A percentile compares a stretch with the other conserved stretches of the same genome.
These are phyloP conservation scores for Chironomus tentans DNA, from an alignment of 2,888 invertebrate genomes.

Conservation along the genomic window DNA sequence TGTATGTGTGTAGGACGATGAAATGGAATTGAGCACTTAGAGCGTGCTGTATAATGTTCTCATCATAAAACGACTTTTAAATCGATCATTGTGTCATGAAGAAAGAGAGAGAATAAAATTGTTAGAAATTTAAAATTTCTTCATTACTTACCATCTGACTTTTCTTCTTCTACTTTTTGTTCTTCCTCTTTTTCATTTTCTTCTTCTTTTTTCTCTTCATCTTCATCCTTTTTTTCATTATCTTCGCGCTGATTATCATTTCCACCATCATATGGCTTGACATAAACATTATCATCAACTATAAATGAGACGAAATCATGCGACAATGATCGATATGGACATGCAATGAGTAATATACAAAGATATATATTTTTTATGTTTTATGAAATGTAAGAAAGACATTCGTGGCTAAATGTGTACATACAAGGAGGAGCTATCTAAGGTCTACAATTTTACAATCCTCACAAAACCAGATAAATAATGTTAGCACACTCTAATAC, in stretches of 20 bases:
- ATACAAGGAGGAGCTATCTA: neutral
- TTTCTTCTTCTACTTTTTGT: neutral
- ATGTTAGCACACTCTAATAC: neutral
- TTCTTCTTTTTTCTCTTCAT: neutral
- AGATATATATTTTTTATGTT: no score
- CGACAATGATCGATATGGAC: constrained; percentile 3
- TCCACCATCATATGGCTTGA: constrained; percentile 7
- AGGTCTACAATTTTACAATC: neutral
- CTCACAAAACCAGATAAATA: neutral
- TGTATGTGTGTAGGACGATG: no score
- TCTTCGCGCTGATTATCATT: neutral
- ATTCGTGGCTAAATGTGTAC: neutral
- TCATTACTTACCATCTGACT: constrained; percentile 5
- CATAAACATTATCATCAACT: constrained; percentile 21
- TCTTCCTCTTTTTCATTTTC: neutral
- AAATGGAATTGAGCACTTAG: neutral
- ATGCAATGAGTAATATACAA: neutral
- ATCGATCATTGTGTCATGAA: constrained; percentile 5
- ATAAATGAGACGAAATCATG: neutral
- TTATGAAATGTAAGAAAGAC: neutral
- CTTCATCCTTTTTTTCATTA: neutral
- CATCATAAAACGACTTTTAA: neutral
- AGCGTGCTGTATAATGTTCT: neutral
- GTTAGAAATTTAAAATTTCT: neutral
- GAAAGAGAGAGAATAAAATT: neutral